Conservation (phyloP, 2,113 vertebrate genomes). For the Tonatia bakeri region DNA sequence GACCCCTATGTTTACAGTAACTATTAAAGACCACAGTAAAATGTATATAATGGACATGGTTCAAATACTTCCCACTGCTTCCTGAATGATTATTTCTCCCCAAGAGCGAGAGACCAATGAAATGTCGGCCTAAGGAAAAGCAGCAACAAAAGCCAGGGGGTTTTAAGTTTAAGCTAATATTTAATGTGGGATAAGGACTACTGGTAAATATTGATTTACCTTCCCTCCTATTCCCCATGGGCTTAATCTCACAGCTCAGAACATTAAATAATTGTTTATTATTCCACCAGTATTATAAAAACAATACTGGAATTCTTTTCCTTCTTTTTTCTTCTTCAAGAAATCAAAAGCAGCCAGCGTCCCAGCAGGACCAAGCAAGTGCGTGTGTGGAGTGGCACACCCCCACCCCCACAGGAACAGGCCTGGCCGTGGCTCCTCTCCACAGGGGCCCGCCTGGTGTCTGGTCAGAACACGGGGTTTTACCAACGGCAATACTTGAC, state of each 20-base stretch:
- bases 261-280: conserved; percentile 60
- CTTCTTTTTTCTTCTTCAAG: not conserved
- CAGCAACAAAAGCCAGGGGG: not conserved
- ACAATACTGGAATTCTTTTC: conserved; percentile 44
- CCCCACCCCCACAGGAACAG: rapidly evolving
- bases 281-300: conserved; percentile 51
- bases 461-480: not conserved
- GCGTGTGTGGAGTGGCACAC: rapidly evolving
- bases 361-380: not conserved
- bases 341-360: conserved; percentile 6
- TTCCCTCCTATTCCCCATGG: conserved; percentile 41
- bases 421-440: not conserved
- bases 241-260: conserved; percentile 40
- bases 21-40: not conserved
- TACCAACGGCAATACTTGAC: not conserved
- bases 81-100: conserved; percentile 18
- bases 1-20: not conserved
- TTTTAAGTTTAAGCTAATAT: conserved; percentile 68
- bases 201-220: conserved; percentile 69
- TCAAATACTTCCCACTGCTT: conserved; percentile 47
- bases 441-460: not conserved
- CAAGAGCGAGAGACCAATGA: not conserved
- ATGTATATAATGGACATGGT: not conserved
- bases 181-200: conserved; percentile 46
- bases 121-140: not conserved